Conservation (phyloP, 2,888 invertebrate genomes). For the Limnephilus auricula region DNA sequence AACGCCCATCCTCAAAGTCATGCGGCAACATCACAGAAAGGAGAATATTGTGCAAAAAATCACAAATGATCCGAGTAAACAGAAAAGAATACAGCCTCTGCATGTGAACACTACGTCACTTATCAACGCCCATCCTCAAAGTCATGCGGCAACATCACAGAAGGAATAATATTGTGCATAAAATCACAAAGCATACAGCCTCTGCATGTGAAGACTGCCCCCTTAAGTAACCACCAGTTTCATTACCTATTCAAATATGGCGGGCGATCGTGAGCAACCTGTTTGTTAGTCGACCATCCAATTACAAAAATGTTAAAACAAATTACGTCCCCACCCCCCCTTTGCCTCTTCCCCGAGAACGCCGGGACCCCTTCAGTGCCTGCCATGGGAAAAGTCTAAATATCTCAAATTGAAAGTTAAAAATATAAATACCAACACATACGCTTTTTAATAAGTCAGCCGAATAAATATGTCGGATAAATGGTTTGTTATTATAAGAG, state of each 20-base stretch:
- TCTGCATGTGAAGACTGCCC: not conserved
- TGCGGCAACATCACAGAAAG: not conserved
- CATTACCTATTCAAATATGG: constrained; percentile 63
- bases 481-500: not conserved
- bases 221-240: constrained; percentile 57
- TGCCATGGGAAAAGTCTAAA: constrained; percentile 27
- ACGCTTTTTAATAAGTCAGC: not conserved
- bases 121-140: not conserved
- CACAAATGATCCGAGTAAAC: no score
- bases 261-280: constrained; percentile 54
- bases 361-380: constrained; percentile 9
- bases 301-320: constrained; percentile 62
- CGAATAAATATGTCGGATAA: not conserved
- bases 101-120: not conserved
- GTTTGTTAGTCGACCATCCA: constrained; percentile 59
- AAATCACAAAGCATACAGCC: not conserved
- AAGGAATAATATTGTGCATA: not conserved
- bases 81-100: not conserved
- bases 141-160: not conserved
- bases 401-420: constrained; percentile 4
- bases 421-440: constrained; percentile 12
- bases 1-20: not conserved
- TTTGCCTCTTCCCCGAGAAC: constrained; percentile 8
- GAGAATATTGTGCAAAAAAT: not conserved
- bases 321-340: constrained; percentile 52